These are phyloP conservation scores for Osmerus mordax DNA, from an alignment of 2,113 vertebrate species.

Conservation along the genomic window DNA sequence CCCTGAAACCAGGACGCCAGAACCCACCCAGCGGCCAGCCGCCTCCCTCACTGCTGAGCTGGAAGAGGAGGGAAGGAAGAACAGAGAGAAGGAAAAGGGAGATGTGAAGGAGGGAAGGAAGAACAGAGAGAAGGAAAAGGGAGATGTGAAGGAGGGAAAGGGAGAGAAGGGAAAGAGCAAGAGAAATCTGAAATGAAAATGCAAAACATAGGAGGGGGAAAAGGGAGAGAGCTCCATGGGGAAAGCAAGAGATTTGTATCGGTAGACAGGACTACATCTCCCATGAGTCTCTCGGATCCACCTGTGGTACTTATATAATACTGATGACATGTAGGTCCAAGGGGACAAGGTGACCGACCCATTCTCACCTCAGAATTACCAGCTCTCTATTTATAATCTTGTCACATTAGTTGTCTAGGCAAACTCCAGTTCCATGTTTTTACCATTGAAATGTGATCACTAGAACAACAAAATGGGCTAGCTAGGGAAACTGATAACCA, in stretches of 20 bases:
- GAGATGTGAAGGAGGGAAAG: conserved; percentile 1
- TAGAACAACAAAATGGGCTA: neutral
- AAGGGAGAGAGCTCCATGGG: neutral
- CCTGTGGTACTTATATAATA: no score
- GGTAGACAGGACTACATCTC: no score
- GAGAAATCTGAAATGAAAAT: neutral
- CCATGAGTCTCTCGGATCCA: no score
- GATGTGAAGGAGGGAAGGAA: neutral
- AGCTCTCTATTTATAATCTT: no score
- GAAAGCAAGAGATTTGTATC: neutral
- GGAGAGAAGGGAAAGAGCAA: neutral
- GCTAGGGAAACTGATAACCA: neutral
- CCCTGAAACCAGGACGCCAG: conserved; percentile 16
- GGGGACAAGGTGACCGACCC: no score
- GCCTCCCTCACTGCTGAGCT: neutral
- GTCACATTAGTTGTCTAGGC: no score
- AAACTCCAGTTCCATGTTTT: no score
- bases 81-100: conserved; percentile 10
- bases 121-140: conserved; percentile 6
- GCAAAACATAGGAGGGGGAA: neutral
- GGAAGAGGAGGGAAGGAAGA: neutral
- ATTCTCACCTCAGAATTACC: no score
- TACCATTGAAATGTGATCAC: neutral
- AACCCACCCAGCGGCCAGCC: no score
- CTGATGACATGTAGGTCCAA: no score